Evolutionary conservation across 2,797 vertebrate species (phyloP).

Genomic region (Ceryle rudis): DNA sequence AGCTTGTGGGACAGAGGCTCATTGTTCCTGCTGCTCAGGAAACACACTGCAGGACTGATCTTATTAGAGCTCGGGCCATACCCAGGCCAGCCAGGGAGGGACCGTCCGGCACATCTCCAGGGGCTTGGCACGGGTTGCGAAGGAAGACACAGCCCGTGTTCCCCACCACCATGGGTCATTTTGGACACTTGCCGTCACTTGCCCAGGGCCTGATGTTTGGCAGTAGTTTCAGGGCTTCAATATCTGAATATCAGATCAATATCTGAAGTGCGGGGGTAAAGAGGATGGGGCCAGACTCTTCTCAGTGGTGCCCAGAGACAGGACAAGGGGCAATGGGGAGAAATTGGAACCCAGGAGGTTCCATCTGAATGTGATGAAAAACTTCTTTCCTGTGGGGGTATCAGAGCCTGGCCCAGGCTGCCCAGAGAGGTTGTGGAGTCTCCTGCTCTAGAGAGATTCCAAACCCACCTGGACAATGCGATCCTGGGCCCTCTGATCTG

Average conservation of each 20-base stretch:
- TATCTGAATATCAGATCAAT: too few relatives aligned
- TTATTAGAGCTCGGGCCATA: background rate
- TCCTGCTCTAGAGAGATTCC: background rate
- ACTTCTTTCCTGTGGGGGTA: background rate
- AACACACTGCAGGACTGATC: constrained; percentile 15
- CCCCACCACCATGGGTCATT: accelerated
- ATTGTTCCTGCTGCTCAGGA: constrained; percentile 48
- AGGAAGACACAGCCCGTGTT: background rate
- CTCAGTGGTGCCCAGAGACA: background rate
- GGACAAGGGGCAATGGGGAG: background rate
- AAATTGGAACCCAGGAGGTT: background rate
- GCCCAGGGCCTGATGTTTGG: background rate
- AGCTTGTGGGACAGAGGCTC: constrained; percentile 41
- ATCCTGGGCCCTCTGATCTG: background rate
- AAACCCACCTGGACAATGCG: background rate
- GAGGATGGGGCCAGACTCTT: background rate
- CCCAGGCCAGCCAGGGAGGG: background rate
- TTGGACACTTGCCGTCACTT: accelerated
- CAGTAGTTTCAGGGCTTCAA: background rate
- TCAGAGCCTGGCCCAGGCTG: background rate
- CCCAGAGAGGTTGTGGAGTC: background rate
- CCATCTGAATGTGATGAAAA: background rate
- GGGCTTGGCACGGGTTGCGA: accelerated
- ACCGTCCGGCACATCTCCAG: background rate
- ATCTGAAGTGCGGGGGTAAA: background rate